Evolutionary conservation across 2,888 invertebrate genomes (phyloP).

Genomic region (Aricia artaxerxes): DNA sequence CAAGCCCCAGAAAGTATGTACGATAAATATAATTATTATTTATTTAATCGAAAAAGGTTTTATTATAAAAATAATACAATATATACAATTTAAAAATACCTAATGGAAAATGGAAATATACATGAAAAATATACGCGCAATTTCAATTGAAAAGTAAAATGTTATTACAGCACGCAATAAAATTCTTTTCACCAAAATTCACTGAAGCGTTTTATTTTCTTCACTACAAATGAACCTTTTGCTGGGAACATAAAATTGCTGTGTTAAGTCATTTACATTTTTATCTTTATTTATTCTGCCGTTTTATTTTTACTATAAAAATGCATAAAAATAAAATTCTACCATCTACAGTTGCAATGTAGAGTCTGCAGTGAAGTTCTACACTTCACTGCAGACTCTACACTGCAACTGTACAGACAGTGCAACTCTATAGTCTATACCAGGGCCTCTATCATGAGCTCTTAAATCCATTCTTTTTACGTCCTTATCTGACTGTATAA

Average conservation of each 20-base stretch:
- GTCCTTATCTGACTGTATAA: too few species aligned
- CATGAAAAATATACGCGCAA: background rate
- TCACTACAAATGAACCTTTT: slow-evolving; percentile 21
- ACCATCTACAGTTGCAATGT: background rate
- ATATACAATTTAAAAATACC: background rate
- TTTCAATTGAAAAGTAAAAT: slow-evolving; percentile 15
- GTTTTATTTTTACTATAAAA: background rate
- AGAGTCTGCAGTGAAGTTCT: too few species aligned
- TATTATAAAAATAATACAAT: background rate
- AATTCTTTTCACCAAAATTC: background rate
- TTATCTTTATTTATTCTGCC: background rate
- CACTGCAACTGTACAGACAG: too few species aligned
- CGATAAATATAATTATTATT: too few species aligned
- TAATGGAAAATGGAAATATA: background rate
- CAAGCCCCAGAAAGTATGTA: too few species aligned
- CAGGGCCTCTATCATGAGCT: too few species aligned
- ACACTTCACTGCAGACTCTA: too few species aligned
- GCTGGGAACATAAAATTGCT: slow-evolving; percentile 5
- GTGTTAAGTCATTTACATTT: slow-evolving; percentile 17
- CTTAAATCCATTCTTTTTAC: too few species aligned
- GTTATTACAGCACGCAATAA: slow-evolving; percentile 16
- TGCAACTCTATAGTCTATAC: too few species aligned
- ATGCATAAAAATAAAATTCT: background rate
- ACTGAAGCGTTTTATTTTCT: slow-evolving; percentile 14
- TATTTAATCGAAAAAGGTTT: too few species aligned